A percentile compares a stretch with the other conserved stretches of the same genome.
phyloP scores from a whole-genome alignment of 30 jellyfish, hydroid and myxozoan genomes.

The Euphysa ruthae region DNA sequence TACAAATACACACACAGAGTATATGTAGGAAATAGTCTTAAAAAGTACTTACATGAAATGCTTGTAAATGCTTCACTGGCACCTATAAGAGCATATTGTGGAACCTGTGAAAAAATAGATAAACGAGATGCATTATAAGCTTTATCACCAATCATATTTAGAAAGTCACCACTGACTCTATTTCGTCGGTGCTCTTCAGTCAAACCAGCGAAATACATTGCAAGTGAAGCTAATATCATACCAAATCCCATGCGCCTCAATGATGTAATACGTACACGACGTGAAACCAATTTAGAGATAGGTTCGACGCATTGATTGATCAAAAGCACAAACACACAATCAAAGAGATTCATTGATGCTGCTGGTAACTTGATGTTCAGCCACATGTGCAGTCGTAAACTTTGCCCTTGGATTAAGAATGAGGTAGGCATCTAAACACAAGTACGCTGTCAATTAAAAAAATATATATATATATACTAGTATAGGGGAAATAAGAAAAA shows the following conservation, averaged over 20 bases:
- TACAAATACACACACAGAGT: too few relatives aligned
- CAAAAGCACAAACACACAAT: conserved; percentile 33
- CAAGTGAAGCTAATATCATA: conserved; percentile 58
- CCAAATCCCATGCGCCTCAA: conserved; percentile 76
- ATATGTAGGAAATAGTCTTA: neutral
- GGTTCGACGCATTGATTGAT: conserved; percentile 65
- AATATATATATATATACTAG: too few relatives aligned
- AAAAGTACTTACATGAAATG: conserved; percentile 46
- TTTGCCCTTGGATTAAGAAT: conserved; percentile 61
- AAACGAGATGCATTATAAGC: conserved; percentile 41
- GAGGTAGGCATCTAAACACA: conserved; percentile 67
- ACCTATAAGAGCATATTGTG: conserved; percentile 73
- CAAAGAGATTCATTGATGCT: conserved; percentile 66
- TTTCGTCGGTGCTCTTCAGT: conserved; percentile 64
- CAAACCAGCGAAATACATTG: conserved; percentile 69
- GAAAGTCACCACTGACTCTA: neutral
- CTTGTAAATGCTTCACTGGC: conserved; percentile 81
- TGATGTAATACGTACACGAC: conserved; percentile 31
- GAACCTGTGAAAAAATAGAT: conserved; percentile 63
- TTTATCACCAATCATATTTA: conserved; percentile 12
- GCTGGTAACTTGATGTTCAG: conserved; percentile 58
- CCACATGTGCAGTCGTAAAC: conserved; percentile 30
- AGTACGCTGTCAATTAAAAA: neutral
- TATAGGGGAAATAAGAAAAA: too few relatives aligned
- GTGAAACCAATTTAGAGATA: conserved; percentile 37